These are phyloP conservation scores for Baccha elongata DNA, from an alignment of 2,888 invertebrate genomes.

Conservation along the genomic window DNA sequence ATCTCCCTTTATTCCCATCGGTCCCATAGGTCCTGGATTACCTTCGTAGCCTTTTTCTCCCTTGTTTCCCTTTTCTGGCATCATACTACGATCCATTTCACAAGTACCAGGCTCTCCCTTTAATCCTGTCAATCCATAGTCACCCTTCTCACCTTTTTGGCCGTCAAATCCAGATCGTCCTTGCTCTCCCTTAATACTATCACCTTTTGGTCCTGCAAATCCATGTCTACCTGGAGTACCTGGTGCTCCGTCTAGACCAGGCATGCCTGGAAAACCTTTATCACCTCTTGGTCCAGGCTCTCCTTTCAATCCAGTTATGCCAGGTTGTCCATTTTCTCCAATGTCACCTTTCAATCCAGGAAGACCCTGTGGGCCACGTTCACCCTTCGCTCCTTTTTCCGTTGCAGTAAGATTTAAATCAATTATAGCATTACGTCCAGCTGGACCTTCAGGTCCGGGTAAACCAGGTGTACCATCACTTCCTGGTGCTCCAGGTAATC, in stretches of 20 bases:
- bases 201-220: conserved; percentile 86
- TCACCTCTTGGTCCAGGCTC: conserved; percentile 87
- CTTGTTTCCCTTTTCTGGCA: conserved; percentile 84
- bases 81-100: conserved; percentile 81
- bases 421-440: conserved; percentile 86
- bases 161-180: conserved; percentile 87
- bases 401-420: conserved; percentile 83
- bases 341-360: conserved; percentile 87
- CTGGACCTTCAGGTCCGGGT: conserved; percentile 86
- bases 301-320: conserved; percentile 88
- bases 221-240: conserved; percentile 88
- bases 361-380: conserved; percentile 86
- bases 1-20: conserved; percentile 86
- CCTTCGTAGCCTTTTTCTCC: conserved; percentile 86
- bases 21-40: conserved; percentile 84
- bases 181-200: conserved; percentile 89
- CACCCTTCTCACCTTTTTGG: conserved; percentile 81
- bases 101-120: conserved; percentile 88
- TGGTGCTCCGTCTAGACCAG: conserved; percentile 88
- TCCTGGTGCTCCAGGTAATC: conserved; percentile 79
- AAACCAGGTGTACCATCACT: conserved; percentile 84
- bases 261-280: conserved; percentile 87
- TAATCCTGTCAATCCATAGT: conserved; percentile 82
- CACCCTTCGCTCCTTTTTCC: conserved; percentile 87
- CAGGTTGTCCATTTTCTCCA: conserved; percentile 87